Base-by-base conservation (phyloP, 2,113 vertebrate genomes). In the Rhinolophus ferrumequinum region DNA sequence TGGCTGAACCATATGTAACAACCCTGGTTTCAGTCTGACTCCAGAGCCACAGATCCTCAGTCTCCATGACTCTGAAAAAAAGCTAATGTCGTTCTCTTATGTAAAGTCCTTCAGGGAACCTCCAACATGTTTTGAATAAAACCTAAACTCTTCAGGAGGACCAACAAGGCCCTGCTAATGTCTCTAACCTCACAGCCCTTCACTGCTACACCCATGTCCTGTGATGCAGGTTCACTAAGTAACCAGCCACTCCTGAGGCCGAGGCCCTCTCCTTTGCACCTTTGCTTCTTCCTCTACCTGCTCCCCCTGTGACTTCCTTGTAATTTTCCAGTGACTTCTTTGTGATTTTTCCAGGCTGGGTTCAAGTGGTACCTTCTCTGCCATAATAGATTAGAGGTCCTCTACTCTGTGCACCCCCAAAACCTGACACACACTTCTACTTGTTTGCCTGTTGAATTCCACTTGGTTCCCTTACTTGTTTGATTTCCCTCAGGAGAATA, bases 171-270 rank as follows among this genome's bases (percentile, higher is more conserved):
- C 38, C 75, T 22, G 30, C 3, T 62, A 82, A 52, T 8, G 38
- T 75, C 16, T 79, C n/a, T 35, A 56, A 8, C 2, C 10, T 58
- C 28, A 52, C 0, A 0, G 8, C 44, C 44, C 30, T 76, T 92
- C 52, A 1, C 22, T 50, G 13, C 22, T 4, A 1, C 12, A n/a
- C n/a, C 8, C 0, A 0, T 0, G 5, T 44, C 11, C 5, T 52
- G 7, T 26, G 26, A 38, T 0, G 14, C 41, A 82, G 66, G 7
- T 16, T 64, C 22, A 44, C 66, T 22, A 22, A 35, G 44, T 56
- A 58, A 50, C 33, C 35, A n/a, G 44, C 22, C 8, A 4, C 16
- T 24, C 26, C 64, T 8, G 56, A 70, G 6, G 11, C n/a, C 22
- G 5, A 50, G 66, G 6, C 12, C 38, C 11, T n/a, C n/a, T 52